A percentile compares a stretch with the other conserved stretches of the same genome.
Conservation (phyloP, 1,140 invertebrate genomes). For the Aphis craccivora region DNA sequence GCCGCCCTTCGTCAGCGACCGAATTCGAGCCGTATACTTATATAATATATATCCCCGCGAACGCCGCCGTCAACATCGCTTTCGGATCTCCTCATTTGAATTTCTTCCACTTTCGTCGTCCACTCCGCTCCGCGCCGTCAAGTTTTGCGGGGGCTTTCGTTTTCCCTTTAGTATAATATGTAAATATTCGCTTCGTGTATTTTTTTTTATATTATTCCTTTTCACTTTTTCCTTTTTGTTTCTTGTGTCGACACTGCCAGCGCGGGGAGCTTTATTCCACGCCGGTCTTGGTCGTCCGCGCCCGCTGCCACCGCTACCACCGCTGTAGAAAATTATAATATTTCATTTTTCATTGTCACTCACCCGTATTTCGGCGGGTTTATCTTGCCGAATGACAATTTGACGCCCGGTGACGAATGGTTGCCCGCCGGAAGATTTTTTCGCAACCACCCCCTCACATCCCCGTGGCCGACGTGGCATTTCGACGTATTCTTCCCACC, state of each 20-base stretch:
- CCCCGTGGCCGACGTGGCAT: neutral
- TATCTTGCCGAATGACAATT: conserved; percentile 58
- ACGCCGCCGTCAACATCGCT: neutral
- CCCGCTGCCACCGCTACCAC: neutral
- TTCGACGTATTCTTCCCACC: neutral
- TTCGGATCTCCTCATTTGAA: conserved; percentile 55
- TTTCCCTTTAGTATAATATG: conserved; percentile 51
- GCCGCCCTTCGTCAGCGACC: neutral
- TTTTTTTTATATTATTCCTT: conserved; percentile 54
- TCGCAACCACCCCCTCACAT: neutral
- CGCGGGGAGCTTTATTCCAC: conserved; percentile 49
- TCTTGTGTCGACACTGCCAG: conserved; percentile 34
- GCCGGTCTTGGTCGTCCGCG: neutral
- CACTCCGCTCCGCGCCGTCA: neutral
- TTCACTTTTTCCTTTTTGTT: conserved; percentile 58
- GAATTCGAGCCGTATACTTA: neutral
- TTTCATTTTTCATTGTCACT: conserved; percentile 58
- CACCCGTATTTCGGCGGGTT: conserved; percentile 55
- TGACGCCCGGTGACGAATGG: conserved; percentile 58
- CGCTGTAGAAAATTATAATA: conserved; percentile 57
- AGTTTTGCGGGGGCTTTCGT: conserved; percentile 42
- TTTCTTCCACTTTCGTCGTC: neutral
- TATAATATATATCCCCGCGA: conserved; percentile 14
- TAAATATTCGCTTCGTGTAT: conserved; percentile 49
- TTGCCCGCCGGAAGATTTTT: conserved; percentile 55